A percentile compares a stretch with the other conserved stretches of the same genome.
These are phyloP conservation scores for Silurus asotus DNA, from an alignment of 2,113 vertebrate genomes.

Conservation along the genomic window DNA sequence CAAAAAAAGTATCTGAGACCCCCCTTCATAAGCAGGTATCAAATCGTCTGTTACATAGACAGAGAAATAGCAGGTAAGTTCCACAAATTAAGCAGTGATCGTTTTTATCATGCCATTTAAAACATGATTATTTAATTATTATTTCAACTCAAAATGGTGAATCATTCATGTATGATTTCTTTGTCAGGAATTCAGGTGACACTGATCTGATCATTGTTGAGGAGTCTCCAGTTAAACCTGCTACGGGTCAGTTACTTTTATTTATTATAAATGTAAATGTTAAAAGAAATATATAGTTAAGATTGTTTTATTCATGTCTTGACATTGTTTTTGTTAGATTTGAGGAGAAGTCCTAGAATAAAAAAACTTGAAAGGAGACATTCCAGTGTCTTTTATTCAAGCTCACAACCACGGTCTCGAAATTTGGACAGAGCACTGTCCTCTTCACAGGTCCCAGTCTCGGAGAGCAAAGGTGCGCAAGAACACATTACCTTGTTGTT, in stretches of 20 bases:
- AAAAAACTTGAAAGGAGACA: constrained; percentile 76
- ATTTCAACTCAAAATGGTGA: background rate
- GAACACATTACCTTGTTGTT: no score
- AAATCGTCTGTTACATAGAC: constrained; percentile 80
- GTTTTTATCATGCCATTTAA: background rate
- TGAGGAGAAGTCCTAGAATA: constrained; percentile 89
- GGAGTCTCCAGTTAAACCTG: constrained; percentile 88
- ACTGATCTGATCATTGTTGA: constrained; percentile 81
- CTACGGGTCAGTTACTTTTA: constrained; percentile 70
- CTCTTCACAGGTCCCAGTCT: constrained; percentile 62
- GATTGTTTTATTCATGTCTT: background rate
- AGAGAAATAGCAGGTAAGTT: constrained; percentile 86
- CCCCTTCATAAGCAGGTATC: constrained; percentile 89
- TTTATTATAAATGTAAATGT: background rate
- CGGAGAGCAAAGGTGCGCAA: constrained; percentile 53
- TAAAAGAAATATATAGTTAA: background rate
- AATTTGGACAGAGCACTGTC: constrained; percentile 72
- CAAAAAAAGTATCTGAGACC: constrained; percentile 88
- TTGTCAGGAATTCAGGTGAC: constrained; percentile 77
- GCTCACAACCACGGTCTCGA: constrained; percentile 72
- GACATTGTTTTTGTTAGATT: constrained; percentile 59
- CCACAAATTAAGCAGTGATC: background rate
- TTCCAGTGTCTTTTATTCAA: constrained; percentile 79
- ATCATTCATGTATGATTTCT: background rate
- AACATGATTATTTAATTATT: background rate